Evolutionary conservation across 2,888 invertebrate genomes (phyloP), one percentile per base, ranked within the genome.

Genomic region (Tetragonisca angustula): DNA sequence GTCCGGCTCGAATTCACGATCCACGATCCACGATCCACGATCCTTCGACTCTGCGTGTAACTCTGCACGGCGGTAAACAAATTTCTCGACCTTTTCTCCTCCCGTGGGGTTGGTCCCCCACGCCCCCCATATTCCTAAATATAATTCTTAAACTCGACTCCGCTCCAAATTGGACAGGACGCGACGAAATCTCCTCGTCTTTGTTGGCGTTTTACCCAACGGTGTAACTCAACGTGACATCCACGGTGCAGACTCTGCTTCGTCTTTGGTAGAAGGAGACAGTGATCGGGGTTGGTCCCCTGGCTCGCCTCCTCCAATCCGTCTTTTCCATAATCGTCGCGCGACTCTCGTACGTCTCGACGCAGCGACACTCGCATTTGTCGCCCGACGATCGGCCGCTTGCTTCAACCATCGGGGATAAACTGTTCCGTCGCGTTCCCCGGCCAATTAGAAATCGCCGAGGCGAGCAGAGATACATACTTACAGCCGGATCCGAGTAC

Each of bases 361-460:
- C 71, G 65, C 67, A 64, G 36, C 56, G 86, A 82, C 86, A 50
- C 65, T 65, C 84, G 52, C 86, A 89, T 89, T 89, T 89, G 89
- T 87, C 83, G 74, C 52, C 43, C 88, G 86, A 84, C 89, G 84
- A 90, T 91, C 90, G 83, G 82, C 83, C 11, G 43, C 43, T 9
- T 43, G 43, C 80, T 80, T 59, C 88, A 86, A 83, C 89, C 82
- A 91, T 91, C 89, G 32, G 64, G 32, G 68, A 79, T 69, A 75
- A 88, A 87, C 69, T 50, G 69, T 49, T 61, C 67, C 50, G 27
- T 24, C 49, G 43, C 78, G 67, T 77, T 77, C 75, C 83, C 76
- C 73, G 73, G 75, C 86, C 87, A 89, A 89, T 89, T 89, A 89
- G 90, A 89, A 88, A 87, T 89, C 85, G 70, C 80, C 32, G 81